Percentiles rank a stretch among this genome's conserved stretches.
phyloP scores from a whole-genome alignment of 2,888 invertebrate genomes.

The Andrena haemorrhoa region DNA sequence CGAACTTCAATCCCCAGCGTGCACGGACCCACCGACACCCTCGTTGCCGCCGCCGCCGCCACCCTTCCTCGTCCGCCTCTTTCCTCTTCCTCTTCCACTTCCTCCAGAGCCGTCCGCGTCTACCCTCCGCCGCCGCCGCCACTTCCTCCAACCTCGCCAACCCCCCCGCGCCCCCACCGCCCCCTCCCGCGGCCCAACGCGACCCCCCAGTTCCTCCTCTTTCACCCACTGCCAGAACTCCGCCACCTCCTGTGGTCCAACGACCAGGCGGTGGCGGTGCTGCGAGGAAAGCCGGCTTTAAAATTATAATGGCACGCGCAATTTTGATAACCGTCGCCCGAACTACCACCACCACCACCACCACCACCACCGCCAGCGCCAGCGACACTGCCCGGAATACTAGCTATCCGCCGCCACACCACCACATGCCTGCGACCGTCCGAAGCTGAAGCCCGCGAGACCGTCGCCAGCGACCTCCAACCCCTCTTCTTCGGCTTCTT shows the following conservation, averaged over 20 bases:
- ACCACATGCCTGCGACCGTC: conserved; percentile 18
- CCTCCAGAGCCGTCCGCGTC: conserved; percentile 32
- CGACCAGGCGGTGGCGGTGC: conserved; percentile 67
- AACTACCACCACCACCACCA: conserved; percentile 67
- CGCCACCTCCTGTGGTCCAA: conserved; percentile 69
- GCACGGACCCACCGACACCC: conserved; percentile 70
- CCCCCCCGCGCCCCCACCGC: conserved; percentile 43
- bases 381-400: conserved; percentile 46
- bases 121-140: conserved; percentile 41
- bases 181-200: conserved; percentile 31
- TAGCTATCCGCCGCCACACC: conserved; percentile 19
- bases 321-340: conserved; percentile 84
- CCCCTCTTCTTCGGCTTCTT: conserved; percentile 16
- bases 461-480: conserved; percentile 23
- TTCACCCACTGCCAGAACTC: conserved; percentile 64
- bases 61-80: conserved; percentile 28
- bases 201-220: conserved; percentile 51
- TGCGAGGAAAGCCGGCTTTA: conserved; percentile 83
- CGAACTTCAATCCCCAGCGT: conserved; percentile 77
- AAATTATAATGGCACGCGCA: conserved; percentile 85
- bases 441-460: conserved; percentile 35
- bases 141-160: conserved; percentile 52
- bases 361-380: conserved; percentile 55
- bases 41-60: conserved; percentile 59
- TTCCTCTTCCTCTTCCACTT: conserved; percentile 56